These are phyloP conservation scores for Alouatta palliata DNA, from an alignment of 2,113 vertebrate genomes.

Conservation along the genomic window DNA sequence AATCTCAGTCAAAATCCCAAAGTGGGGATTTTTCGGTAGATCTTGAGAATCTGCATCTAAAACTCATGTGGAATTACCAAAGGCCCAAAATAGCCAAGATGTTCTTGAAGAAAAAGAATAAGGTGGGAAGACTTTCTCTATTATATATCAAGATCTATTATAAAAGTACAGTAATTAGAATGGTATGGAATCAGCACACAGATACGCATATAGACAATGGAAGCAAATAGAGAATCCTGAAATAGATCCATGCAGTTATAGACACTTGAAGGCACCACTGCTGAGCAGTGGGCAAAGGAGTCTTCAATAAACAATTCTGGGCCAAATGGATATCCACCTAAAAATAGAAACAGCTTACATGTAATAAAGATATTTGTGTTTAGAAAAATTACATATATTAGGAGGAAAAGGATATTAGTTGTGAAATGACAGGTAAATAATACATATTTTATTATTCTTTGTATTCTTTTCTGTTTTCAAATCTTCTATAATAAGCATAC, in stretches of 20 bases:
- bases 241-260: background rate
- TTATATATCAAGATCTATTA: background rate
- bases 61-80: background rate
- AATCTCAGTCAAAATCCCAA: background rate
- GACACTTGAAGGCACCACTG: background rate
- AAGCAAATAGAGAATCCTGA: background rate
- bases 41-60: background rate
- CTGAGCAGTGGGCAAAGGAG: background rate
- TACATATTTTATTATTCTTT: conserved; percentile 26
- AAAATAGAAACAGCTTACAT: background rate
- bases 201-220: background rate
- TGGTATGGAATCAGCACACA: background rate
- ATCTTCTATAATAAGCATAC: conserved; percentile 36
- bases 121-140: background rate
- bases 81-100: background rate
- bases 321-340: background rate
- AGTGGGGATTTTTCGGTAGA: background rate
- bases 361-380: background rate
- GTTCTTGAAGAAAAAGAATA: background rate
- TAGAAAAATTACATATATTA: conserved; percentile 4
- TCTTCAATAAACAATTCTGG: background rate
- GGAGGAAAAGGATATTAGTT: background rate
- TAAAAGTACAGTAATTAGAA: background rate
- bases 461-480: conserved; percentile 35
- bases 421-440: conserved; percentile 10